phyloP scores from a whole-genome alignment of 2,888 invertebrate species.

The Leptinotarsa rubiginosa region DNA sequence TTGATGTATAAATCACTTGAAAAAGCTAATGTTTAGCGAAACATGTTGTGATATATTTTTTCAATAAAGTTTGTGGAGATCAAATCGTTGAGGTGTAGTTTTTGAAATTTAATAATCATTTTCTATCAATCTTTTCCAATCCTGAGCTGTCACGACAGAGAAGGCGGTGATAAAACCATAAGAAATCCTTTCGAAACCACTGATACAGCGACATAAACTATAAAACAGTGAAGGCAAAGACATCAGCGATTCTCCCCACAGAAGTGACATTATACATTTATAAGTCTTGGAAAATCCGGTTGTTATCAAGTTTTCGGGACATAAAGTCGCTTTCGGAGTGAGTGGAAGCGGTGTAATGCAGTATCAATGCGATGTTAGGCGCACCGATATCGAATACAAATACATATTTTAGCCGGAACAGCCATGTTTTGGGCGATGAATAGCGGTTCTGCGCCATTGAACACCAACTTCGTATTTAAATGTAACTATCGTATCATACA shows the following conservation, averaged over 20 bases:
- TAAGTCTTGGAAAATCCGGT: constrained; percentile 48
- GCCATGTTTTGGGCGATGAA: constrained; percentile 51
- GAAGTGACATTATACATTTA: constrained; percentile 48
- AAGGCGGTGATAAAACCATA: background rate
- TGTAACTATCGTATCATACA: constrained; percentile 60
- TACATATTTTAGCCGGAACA: constrained; percentile 59
- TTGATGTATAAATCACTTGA: too few relatives aligned
- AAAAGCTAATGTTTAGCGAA: too few relatives aligned
- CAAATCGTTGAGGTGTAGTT: too few relatives aligned
- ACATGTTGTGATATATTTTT: too few relatives aligned
- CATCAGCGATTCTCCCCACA: constrained; percentile 38
- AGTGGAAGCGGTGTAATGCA: constrained; percentile 58
- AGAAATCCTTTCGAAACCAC: background rate
- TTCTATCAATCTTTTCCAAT: too few relatives aligned
- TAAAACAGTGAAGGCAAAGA: constrained; percentile 29
- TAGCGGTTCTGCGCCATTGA: constrained; percentile 58
- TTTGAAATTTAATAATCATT: too few relatives aligned
- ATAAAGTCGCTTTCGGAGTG: constrained; percentile 59
- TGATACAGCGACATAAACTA: constrained; percentile 4
- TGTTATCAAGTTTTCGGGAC: constrained; percentile 59
- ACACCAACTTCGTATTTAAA: constrained; percentile 59
- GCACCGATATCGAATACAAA: constrained; percentile 63
- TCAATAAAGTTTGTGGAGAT: too few relatives aligned
- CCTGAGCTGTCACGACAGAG: background rate
- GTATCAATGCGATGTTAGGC: constrained; percentile 56